These are phyloP conservation scores for Petromus typicus DNA, from an alignment of 2,113 vertebrate species.

Conservation along the genomic window DNA sequence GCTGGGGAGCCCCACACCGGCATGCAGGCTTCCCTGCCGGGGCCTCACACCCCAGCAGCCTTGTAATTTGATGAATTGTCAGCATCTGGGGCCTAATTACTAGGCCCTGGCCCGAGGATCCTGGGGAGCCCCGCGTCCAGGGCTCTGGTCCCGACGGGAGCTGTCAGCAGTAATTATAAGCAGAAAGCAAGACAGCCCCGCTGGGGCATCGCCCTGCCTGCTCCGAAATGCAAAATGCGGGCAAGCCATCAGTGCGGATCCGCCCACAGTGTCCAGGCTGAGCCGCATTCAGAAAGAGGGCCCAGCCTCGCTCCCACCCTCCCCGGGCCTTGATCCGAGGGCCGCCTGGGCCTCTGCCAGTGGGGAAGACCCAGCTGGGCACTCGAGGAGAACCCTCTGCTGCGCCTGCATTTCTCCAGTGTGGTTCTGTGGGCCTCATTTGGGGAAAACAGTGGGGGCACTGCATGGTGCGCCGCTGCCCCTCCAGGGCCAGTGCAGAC, in stretches of 20 bases:
- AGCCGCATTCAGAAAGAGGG: neutral
- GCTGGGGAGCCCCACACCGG: slow-evolving; percentile 9
- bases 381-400: neutral
- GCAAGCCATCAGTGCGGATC: neutral
- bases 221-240: fast-evolving
- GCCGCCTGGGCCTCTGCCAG: neutral
- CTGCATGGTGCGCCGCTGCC: neutral
- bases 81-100: slow-evolving; percentile 69
- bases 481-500: neutral
- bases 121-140: slow-evolving; percentile 11
- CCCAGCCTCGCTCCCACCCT: too few species aligned
- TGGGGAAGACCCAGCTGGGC: neutral
- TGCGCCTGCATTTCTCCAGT: neutral
- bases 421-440: neutral
- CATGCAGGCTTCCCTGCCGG: slow-evolving; percentile 58
- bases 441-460: neutral
- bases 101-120: slow-evolving; percentile 60
- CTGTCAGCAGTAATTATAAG: slow-evolving; percentile 38
- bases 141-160: neutral
- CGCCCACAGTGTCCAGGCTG: neutral
- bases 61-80: slow-evolving; percentile 77
- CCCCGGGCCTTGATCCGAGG: neutral
- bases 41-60: slow-evolving; percentile 32
- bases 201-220: neutral
- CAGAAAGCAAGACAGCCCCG: neutral